Conservation (phyloP, 2,888 invertebrate genomes). For the Abscondita cerata region DNA sequence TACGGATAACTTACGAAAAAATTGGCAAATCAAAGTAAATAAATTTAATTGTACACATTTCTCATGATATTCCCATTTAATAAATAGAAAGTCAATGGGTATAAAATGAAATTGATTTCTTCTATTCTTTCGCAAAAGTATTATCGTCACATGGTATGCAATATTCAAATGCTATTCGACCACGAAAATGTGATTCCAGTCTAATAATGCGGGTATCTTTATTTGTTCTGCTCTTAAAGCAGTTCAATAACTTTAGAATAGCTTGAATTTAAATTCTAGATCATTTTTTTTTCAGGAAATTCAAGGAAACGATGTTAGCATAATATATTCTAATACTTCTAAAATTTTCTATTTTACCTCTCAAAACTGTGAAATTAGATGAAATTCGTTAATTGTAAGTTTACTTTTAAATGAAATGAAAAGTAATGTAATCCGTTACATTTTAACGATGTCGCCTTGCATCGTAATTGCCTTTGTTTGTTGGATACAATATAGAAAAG, state of each 20-base stretch:
- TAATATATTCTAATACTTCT: background rate
- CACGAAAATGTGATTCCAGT: constrained; percentile 34
- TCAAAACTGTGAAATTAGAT: too few relatives aligned
- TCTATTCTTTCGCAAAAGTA: constrained; percentile 20
- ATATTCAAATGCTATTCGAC: constrained; percentile 36
- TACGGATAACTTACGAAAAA: too few relatives aligned
- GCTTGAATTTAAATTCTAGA: constrained; percentile 33
- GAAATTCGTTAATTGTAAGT: too few relatives aligned
- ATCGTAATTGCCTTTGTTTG: too few relatives aligned
- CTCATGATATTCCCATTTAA: background rate
- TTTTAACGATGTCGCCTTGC: too few relatives aligned
- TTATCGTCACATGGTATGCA: constrained; percentile 31
- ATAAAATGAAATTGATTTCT: constrained; percentile 20
- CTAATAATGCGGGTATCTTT: constrained; percentile 36
- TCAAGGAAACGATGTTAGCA: constrained; percentile 9
- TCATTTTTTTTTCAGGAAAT: constrained; percentile 27
- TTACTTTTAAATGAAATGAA: too few relatives aligned
- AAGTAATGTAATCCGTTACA: too few relatives aligned
- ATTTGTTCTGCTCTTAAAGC: constrained; percentile 35
- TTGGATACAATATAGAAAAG: too few relatives aligned
- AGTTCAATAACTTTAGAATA: constrained; percentile 34
- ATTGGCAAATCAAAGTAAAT: too few relatives aligned
- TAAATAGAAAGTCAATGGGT: constrained; percentile 9
- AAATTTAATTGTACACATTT: background rate
- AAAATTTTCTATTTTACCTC: too few relatives aligned